These are phyloP conservation scores for Limenitis camilla DNA, from an alignment of 2,888 invertebrate species.

Conservation along the genomic window DNA sequence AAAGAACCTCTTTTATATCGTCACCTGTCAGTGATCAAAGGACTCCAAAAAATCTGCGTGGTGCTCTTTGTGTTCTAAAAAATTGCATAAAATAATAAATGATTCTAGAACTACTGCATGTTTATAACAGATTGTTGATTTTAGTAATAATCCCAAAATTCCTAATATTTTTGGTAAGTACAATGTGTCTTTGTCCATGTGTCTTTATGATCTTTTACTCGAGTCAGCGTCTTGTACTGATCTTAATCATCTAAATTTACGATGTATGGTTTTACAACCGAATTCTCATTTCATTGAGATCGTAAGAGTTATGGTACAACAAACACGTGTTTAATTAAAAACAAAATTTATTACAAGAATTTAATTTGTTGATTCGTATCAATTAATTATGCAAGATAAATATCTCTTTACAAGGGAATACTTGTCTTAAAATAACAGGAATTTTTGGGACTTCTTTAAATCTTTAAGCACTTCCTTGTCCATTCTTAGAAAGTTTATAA, in stretches of 20 bases:
- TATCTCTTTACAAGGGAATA: neutral
- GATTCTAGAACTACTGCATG: too few relatives aligned
- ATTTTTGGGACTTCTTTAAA: neutral
- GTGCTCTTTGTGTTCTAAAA: too few relatives aligned
- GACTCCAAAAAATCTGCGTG: too few relatives aligned
- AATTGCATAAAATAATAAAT: too few relatives aligned
- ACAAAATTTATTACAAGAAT: constrained; percentile 1
- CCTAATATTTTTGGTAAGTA: neutral
- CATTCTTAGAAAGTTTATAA: neutral
- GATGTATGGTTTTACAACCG: constrained; percentile 29
- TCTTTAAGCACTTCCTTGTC: neutral
- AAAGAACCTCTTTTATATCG: neutral
- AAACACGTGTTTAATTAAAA: constrained; percentile 7
- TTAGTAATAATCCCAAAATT: neutral
- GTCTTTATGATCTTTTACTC: constrained; percentile 7
- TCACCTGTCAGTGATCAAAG: neutral
- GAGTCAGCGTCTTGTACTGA: constrained; percentile 35
- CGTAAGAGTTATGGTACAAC: constrained; percentile 10
- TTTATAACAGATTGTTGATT: neutral
- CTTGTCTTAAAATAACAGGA: neutral
- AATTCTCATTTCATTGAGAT: constrained; percentile 2
- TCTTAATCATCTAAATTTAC: constrained; percentile 56
- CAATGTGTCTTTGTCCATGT: neutral
- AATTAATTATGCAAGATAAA: neutral
- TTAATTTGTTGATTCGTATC: constrained; percentile 6